Evolutionary conservation across 2,797 vertebrate genomes (phyloP), one percentile per base, ranked within the genome.

Genomic region (Orestias chungarensis): DNA sequence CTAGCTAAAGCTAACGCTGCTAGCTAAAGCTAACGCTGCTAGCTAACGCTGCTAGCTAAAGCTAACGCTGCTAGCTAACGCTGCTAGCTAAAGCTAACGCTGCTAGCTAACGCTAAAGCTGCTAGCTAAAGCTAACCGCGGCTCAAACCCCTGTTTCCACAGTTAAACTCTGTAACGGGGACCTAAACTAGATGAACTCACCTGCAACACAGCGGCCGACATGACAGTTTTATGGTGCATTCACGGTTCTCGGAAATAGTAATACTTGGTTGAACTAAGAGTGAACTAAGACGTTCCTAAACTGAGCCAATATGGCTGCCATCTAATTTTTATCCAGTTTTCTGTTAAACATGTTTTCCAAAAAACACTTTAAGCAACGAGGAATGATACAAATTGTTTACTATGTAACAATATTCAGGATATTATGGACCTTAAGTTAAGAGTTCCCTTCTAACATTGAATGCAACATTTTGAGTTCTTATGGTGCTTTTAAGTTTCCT

Each of bases 201-300:
- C 74, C 61, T 11, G 4, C 4, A 23, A 11, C 6, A 38, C n/a
- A 6, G 42, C 15, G 7, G 42, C 67, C 4, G 67, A 44, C 59
- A 65, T 65, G 67, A 75, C 49, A n/a, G 57, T 47, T 3, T 44
- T 20, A 69, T 57, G 52, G 11, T 57, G 52, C 40, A 12, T 69
- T 69, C 52, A 4, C 0, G 18, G 29, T 31, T 54, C 47, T 54
- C 66, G 66, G 17, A 42, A 42, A 14, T 33, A 17, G 9, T 11
- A 29, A 33, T 6, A 33, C 31, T 18, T 7, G 17, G 11, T n/a
- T n/a, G n/a, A n/a, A 54, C 11, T 9, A 42, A 5, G 10, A 38
- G 33, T 12, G 7, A 4, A 12, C 31, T 6, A 35, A 61, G 57
- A 23, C n/a, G n/a, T n/a, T 23, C 23, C 25, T 52, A n/a, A 20